Base-by-base conservation (phyloP, 2,797 vertebrate species). In the Chaunax sp. region DNA sequence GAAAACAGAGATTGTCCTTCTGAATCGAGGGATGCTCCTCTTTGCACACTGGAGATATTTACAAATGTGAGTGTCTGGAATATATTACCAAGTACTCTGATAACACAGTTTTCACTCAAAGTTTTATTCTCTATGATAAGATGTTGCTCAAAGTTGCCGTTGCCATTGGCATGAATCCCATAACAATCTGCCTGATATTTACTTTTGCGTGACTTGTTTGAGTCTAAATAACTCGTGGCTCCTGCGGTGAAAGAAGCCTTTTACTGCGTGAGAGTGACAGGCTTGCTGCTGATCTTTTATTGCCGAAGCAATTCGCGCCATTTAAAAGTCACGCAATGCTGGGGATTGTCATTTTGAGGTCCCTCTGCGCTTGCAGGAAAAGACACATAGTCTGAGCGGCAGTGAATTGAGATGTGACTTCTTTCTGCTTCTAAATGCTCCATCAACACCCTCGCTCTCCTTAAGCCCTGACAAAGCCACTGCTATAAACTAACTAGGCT, bases 381-480 rank as follows among this genome's bases (percentile, higher is more conserved):
- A 81, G 67, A 75, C 76, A 72, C 82, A 64, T 44, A 37, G 64
- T 75, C 60, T 74, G 72, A 83, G 75, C 64, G 37, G 72, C 64
- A 81, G 70, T 66, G 69, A 85, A 88, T 81, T 85, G 78, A 89
- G 87, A 88, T 82, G 84, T 89, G 85, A 87, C 84, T 87, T 72
- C 66, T 89, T 64, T 85, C 54, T 83, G 72, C 69, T 80, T 82
- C 80, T 81, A 84, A 88, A 87, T 78, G 80, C 81, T 87, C 87
- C 74, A 81, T 91, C 89, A 89, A 79, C 89, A 89, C 88, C 62
- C 77, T 67, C 47, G 63, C 69, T 86, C 83, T 80, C 54, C 72
- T 78, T 86, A 74, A 86, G 77, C 68, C 64, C 64, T 67, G 77
- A 58, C 77, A 72, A 45, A 68, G 79, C 75, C 70, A 61, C 81